Conservation (phyloP, 2,797 vertebrate species). For the Aselliscus stoliczkanus region DNA sequence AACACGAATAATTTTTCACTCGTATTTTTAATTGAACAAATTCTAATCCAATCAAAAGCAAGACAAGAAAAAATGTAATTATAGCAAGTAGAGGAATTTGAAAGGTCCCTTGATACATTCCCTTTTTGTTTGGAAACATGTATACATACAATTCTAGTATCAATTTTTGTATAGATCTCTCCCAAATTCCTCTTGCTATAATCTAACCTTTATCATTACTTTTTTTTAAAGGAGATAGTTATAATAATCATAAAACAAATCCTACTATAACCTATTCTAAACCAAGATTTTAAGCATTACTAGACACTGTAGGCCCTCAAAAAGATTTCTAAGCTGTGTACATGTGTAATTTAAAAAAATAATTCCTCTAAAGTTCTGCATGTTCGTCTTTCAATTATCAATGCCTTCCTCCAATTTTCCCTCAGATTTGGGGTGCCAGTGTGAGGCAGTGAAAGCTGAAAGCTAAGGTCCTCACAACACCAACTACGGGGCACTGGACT, state of each 20-base stretch:
- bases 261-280: background rate
- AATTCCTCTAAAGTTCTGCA: background rate
- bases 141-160: background rate
- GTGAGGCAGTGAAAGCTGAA: background rate
- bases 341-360: background rate
- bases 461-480: background rate
- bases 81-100: constrained; percentile 2
- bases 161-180: constrained; percentile 8
- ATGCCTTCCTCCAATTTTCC: background rate
- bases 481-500: background rate
- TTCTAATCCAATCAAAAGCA: constrained; percentile 40
- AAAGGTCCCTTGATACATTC: background rate
- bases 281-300: constrained; percentile 1
- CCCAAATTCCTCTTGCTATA: background rate
- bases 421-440: background rate
- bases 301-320: background rate
- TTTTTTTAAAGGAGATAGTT: background rate
- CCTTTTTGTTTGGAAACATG: background rate
- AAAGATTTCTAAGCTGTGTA: constrained; percentile 26
- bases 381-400: constrained; percentile 20
- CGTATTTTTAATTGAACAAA: constrained; percentile 6
- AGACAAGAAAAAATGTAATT: background rate
- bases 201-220: background rate
- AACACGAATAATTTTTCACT: background rate
- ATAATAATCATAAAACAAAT: constrained; percentile 22